Conservation (phyloP, 2,888 invertebrate species). For the Bruchidius siliquastri region DNA sequence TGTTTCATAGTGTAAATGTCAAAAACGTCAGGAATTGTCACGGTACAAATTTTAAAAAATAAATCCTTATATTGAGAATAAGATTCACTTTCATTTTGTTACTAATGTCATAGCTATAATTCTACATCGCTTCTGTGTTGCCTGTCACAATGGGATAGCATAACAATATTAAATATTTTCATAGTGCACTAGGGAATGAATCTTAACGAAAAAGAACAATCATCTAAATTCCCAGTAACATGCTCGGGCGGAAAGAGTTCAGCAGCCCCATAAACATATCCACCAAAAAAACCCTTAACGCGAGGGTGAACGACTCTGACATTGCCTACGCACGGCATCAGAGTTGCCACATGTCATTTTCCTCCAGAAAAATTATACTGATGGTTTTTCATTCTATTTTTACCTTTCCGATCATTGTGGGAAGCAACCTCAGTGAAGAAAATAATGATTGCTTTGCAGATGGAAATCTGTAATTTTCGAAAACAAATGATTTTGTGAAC, state of each 20-base stretch:
- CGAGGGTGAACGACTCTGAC: neutral
- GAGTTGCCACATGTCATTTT: neutral
- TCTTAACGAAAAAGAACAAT: neutral
- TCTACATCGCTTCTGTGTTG: too few relatives aligned
- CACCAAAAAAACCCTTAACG: neutral
- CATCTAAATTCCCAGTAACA: neutral
- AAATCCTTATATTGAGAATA: too few relatives aligned
- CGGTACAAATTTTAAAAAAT: too few relatives aligned
- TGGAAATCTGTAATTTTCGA: too few relatives aligned
- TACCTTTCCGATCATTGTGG: too few relatives aligned
- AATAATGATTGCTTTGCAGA: too few relatives aligned
- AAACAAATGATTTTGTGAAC: too few relatives aligned
- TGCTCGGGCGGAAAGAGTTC: neutral
- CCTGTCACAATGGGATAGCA: neutral
- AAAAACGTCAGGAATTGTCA: too few relatives aligned
- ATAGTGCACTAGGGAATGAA: neutral
- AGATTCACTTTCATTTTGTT: too few relatives aligned
- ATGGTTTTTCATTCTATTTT: too few relatives aligned
- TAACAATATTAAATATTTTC: neutral
- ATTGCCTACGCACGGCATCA: neutral
- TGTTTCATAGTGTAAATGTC: too few relatives aligned
- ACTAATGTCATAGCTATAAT: neutral
- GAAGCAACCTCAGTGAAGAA: too few relatives aligned
- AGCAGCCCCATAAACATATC: neutral
- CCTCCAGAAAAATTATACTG: neutral